A percentile compares a stretch with the other conserved stretches of the same genome.
Conservation (phyloP, 2,113 vertebrate species). For the Oxyura jamaicensis region DNA sequence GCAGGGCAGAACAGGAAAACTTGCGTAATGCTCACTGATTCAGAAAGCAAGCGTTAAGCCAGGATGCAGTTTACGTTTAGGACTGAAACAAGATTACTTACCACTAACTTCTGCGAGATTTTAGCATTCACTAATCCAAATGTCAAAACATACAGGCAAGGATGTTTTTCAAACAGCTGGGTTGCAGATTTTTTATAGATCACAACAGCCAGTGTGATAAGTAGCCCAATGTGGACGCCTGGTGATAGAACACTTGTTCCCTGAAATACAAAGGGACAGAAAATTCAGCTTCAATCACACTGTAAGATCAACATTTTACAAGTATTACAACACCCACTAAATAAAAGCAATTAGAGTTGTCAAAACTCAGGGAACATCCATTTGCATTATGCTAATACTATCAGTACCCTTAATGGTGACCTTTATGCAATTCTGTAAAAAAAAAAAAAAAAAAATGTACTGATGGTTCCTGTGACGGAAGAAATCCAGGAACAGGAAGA, state of each 20-base stretch:
- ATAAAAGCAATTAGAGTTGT: not conserved
- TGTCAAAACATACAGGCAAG: slow-evolving; percentile 91
- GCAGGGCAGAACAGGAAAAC: not conserved
- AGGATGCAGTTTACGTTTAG: not conserved
- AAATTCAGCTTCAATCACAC: not conserved
- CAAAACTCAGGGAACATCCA: not conserved
- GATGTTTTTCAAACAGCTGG: slow-evolving; percentile 90
- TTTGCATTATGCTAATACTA: not conserved
- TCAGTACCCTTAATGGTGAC: not conserved
- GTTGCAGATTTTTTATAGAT: slow-evolving; percentile 96
- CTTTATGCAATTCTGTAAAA: not conserved
- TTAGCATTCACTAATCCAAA: slow-evolving; percentile 94
- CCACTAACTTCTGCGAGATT: slow-evolving; percentile 96
- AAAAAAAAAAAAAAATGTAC: not conserved
- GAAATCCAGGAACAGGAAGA: not conserved
- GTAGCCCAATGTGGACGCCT: slow-evolving; percentile 89
- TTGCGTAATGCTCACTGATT: not conserved
- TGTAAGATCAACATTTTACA: not conserved
- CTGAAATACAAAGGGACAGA: slow-evolving; percentile 71
- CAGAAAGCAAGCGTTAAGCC: not conserved
- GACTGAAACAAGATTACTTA: slow-evolving; percentile 68
- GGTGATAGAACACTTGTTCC: slow-evolving; percentile 96
- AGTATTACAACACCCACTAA: not conserved
- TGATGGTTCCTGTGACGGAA: not conserved
- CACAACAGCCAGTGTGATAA: slow-evolving; percentile 89